These are phyloP conservation scores for Augiades crinisus DNA, from an alignment of 2,888 invertebrate species.

Conservation along the genomic window DNA sequence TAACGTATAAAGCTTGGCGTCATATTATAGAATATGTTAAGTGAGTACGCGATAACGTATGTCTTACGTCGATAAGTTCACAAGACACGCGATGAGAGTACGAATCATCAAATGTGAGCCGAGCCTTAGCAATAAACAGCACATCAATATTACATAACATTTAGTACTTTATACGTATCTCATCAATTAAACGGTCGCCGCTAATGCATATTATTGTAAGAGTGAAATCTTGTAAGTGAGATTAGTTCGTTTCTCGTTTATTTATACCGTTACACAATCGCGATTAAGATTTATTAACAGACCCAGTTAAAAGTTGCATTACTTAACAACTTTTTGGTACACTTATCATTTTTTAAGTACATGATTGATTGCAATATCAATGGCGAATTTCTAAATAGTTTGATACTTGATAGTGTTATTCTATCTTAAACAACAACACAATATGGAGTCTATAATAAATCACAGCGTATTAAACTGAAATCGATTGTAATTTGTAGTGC, in stretches of 20 bases:
- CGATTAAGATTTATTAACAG: slow-evolving; percentile 17
- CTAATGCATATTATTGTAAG: slow-evolving; percentile 27
- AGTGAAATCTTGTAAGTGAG: slow-evolving; percentile 27
- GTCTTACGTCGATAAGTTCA: too few relatives aligned
- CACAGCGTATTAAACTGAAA: slow-evolving; percentile 9
- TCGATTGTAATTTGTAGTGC: slow-evolving; percentile 15
- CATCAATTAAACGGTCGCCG: slow-evolving; percentile 30
- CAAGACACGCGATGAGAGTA: too few relatives aligned
- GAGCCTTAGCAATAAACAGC: too few relatives aligned
- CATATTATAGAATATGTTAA: too few relatives aligned
- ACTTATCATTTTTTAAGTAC: background rate
- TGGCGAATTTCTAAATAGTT: background rate
- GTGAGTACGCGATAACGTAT: too few relatives aligned
- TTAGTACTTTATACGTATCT: slow-evolving; percentile 13
- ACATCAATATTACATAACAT: slow-evolving; percentile 28
- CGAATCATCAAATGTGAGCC: too few relatives aligned
- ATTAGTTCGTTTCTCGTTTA: slow-evolving; percentile 25
- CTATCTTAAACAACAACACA: background rate
- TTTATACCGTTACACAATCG: slow-evolving; percentile 31
- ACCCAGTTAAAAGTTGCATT: background rate
- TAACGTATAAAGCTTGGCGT: too few relatives aligned
- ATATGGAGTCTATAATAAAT: slow-evolving; percentile 3
- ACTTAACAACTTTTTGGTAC: slow-evolving; percentile 4
- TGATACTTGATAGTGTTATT: background rate
- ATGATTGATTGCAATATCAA: background rate